Evolutionary conservation across 2,797 vertebrate genomes (phyloP).

Genomic region (Pyrocephalus nanus): DNA sequence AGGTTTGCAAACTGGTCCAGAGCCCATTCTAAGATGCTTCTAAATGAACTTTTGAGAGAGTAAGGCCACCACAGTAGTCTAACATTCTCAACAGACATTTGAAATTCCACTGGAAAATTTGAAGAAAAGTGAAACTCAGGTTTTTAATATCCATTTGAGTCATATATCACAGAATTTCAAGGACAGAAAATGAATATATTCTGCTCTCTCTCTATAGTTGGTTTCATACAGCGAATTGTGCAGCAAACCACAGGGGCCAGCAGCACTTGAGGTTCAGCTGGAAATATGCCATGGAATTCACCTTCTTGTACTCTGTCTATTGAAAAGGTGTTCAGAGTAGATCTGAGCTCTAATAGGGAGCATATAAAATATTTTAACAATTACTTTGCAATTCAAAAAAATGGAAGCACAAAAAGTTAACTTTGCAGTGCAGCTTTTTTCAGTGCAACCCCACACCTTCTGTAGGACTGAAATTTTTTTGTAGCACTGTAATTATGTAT

Average conservation of each 20-base stretch:
- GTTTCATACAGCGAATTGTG: not conserved
- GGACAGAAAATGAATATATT: not conserved
- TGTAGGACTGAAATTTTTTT: not conserved
- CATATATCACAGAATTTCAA: not conserved
- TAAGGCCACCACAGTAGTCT: not conserved
- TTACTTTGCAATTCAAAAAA: not conserved
- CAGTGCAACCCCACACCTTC: not conserved
- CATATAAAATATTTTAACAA: not conserved
- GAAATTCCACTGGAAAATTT: conserved; percentile 20
- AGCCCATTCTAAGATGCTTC: not conserved
- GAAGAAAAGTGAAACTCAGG: not conserved
- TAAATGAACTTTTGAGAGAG: not conserved
- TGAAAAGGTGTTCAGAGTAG: not conserved
- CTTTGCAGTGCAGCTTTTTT: not conserved
- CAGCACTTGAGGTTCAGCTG: not conserved
- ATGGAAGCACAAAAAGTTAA: not conserved
- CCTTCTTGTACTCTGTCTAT: not conserved
- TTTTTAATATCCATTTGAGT: not conserved
- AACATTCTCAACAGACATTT: not conserved
- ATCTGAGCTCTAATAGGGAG: not conserved
- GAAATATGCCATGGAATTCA: not conserved
- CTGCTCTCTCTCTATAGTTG: not conserved
- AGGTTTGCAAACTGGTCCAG: not conserved
- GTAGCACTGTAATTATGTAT: not conserved
- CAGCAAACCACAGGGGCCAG: not conserved